Evolutionary conservation across 2,888 invertebrate species (phyloP), one percentile per base, ranked within the genome.

Genomic region (Bruchidius siliquastri): DNA sequence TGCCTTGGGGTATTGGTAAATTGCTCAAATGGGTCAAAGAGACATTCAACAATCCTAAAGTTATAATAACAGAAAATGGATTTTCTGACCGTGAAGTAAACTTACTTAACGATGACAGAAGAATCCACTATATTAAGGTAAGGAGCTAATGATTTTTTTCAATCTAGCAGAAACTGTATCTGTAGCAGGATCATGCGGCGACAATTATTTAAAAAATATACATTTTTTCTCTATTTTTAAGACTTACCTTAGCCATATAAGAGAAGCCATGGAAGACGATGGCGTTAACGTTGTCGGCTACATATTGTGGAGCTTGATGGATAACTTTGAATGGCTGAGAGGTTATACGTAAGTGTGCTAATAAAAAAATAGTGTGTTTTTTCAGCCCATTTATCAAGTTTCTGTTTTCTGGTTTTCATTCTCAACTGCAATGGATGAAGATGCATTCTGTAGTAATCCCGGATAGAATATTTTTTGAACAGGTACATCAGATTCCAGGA

Each of bases 21-120:
- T 80, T 90, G 20, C 83, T 91, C 26, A 88, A 89, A 68, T 90
- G 90, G 89, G 88, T 91, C 80, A 89, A 90, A 82, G 86, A 87
- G 69, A 87, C 88, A 0, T 91, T 91, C 84, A 88, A 88, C 71
- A 86, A 90, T 82, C 88, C 89, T 21, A 87, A 88, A 20, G 89
- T 91, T 74, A 87, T 89, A 79, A 89, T 91, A 67, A 90, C 90
- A 0, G 91, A 91, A 80, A 90, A 90, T 80, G 91, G 91, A 0
- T 89, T 87, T 81, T 88, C 89, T 4, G 74, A 74, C n/a, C 89
- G 90, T 80, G 85, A 83, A 67, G 26, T 4, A 26, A 26, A 84
- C 85, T 8, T 4, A n/a, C 81, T 88, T 73, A 89, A 90, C 76
- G 90, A 90, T 79, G 87, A 88, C 22, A 87, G 85, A 13, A 87